Conservation (phyloP, 1,140 invertebrate species). For the Drosophila funebris region DNA sequence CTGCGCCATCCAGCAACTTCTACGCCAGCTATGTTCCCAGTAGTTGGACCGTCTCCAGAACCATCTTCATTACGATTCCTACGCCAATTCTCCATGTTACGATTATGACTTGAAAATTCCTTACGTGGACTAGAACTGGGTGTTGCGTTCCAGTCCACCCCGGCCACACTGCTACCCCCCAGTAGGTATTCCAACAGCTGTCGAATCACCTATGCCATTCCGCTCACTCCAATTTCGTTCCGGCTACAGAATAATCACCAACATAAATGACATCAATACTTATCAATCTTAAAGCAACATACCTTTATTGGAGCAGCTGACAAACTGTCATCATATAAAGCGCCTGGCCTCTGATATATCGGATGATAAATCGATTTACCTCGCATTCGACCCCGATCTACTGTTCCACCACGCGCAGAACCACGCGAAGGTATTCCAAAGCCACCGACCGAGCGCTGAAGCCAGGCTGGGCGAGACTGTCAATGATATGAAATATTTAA, state of each 20-base stretch:
- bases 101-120: constrained; percentile 85
- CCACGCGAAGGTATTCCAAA: constrained; percentile 75
- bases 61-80: constrained; percentile 85
- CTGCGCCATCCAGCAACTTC: constrained; percentile 69
- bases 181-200: constrained; percentile 56
- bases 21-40: constrained; percentile 16
- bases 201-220: constrained; percentile 85
- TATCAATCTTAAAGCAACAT: background rate
- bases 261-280: no score
- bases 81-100: constrained; percentile 87
- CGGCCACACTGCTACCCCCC: constrained; percentile 65
- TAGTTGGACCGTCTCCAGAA: constrained; percentile 51
- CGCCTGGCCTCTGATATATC: constrained; percentile 73
- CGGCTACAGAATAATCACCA: constrained; percentile 27
- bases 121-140: constrained; percentile 86
- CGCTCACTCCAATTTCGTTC: constrained; percentile 86
- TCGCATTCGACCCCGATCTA: constrained; percentile 86
- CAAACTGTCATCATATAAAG: constrained; percentile 70
- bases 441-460: constrained; percentile 85
- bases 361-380: constrained; percentile 84
- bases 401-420: constrained; percentile 85
- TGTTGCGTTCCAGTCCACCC: constrained; percentile 86
- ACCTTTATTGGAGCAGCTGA: constrained; percentile 57
- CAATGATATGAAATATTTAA: background rate
- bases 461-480: constrained; percentile 84